A percentile compares a stretch with the other conserved stretches of the same genome.
phyloP scores from a whole-genome alignment of 2,888 invertebrate genomes.

The Idaea dimidiata region DNA sequence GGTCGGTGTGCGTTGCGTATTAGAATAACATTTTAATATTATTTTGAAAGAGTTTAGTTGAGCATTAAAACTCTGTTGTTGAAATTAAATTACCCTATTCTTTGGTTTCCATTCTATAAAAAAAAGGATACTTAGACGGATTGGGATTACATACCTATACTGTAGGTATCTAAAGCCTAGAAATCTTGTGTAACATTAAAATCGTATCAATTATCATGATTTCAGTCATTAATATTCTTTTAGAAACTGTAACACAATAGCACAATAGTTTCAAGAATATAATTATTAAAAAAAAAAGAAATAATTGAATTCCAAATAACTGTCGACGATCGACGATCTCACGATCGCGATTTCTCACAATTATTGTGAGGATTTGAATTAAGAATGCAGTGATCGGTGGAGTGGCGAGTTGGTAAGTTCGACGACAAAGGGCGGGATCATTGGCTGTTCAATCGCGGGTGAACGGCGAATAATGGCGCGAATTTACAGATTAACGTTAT shows the following conservation, averaged over 20 bases:
- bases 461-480: slow-evolving; percentile 57
- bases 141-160: no score
- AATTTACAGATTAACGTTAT: slow-evolving; percentile 66
- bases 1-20: slow-evolving; percentile 31
- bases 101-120: background rate
- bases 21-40: slow-evolving; percentile 20
- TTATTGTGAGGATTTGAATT: slow-evolving; percentile 47
- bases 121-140: no score
- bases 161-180: background rate
- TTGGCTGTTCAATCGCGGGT: slow-evolving; percentile 65
- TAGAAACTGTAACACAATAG: background rate
- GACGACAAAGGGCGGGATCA: slow-evolving; percentile 57
- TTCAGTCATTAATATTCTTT: slow-evolving; percentile 21
- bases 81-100: background rate
- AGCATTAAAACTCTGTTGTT: background rate
- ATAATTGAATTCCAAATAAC: slow-evolving; percentile 47
- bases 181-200: background rate
- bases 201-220: background rate
- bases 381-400: slow-evolving; percentile 47
- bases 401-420: slow-evolving; percentile 61
- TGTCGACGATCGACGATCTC: slow-evolving; percentile 56
- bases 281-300: slow-evolving; percentile 38
- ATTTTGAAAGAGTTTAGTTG: background rate
- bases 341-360: slow-evolving; percentile 71
- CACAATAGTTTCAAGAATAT: background rate